Evolutionary conservation across 2,113 vertebrate genomes (phyloP), one percentile per base, ranked within the genome.

Genomic region (Tragelaphus scriptus): DNA sequence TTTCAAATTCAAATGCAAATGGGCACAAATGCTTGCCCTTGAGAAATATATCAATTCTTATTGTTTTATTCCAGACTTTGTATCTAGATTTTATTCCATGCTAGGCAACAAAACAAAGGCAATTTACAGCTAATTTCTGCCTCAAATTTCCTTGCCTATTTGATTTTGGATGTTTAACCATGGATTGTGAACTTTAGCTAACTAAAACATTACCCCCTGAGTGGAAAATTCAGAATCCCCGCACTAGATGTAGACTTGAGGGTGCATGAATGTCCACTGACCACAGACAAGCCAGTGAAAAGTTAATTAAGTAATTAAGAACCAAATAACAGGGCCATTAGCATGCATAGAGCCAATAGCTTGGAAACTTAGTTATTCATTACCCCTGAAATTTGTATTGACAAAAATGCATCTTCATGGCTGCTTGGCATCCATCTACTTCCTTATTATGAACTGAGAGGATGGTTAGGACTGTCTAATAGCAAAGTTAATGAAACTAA

Each of bases 401-500:
- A 89, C 59, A 81, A 88, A 68, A 40, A 85, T 84, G 47, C 17
- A 79, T 89, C 36, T 87, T 91, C n/a, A 49, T 10, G 19, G 40
- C 61, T 81, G 75, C 49, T 44, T 93, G 47, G 40, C 36, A 58
- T 84, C 23, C 36, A 89, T 49, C 63, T 55, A 89, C 11, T 5
- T 86, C n/a, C 51, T 40, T 90, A 25, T 95, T 91, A 40, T 30
- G 90, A 65, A 92, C 30, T 9, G 15, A 91, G 30, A 85, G 16
- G n/a, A 71, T 95, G 44, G 25, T 85, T 89, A 49, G 25, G 58
- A 93, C 65, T 89, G 91, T 63, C n/a, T 95, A 89, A 77, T 51
- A 94, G 51, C 53, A 94, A 93, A 86, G 84, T 87, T 79, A 97
- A 88, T 91, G 40, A 97, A 97, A 96, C n/a, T 49, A 68, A 77